phyloP scores from a whole-genome alignment of 1,140 invertebrate genomes.

The Mycetomoellerius zeteki region DNA sequence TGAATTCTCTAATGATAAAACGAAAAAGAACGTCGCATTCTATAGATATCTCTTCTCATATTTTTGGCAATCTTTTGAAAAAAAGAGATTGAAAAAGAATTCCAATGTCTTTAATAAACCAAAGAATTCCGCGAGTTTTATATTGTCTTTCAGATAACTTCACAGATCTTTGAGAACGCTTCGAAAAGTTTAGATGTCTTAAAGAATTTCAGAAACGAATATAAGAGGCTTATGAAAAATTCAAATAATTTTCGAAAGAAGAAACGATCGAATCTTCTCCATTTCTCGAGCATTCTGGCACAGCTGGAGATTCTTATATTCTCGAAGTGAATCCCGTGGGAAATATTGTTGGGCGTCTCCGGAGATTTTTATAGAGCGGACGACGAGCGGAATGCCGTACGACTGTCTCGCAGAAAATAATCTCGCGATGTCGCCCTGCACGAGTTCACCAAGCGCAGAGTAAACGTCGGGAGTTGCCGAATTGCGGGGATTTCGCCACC shows the following conservation, averaged over 20 bases:
- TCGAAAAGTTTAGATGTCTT: neutral
- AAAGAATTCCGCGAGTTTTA: neutral
- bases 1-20: neutral
- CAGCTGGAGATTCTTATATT: neutral
- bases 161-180: neutral
- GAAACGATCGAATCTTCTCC: neutral
- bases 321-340: constrained; percentile 25
- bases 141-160: neutral
- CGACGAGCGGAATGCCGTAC: constrained; percentile 41
- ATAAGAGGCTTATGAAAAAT: neutral
- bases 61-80: neutral
- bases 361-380: constrained; percentile 30
- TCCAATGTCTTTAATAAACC: neutral
- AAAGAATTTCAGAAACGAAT: neutral
- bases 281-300: neutral
- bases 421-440: constrained; percentile 4
- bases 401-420: constrained; percentile 49
- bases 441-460: constrained; percentile 17
- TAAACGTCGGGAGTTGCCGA: constrained; percentile 18
- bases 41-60: neutral
- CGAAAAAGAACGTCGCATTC: neutral
- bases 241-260: constrained; percentile 18
- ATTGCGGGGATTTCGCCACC: neutral
- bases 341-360: constrained; percentile 7
- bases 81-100: neutral